phyloP scores from a whole-genome alignment of 2,113 vertebrate species.

The Chloropsis hardwickii region DNA sequence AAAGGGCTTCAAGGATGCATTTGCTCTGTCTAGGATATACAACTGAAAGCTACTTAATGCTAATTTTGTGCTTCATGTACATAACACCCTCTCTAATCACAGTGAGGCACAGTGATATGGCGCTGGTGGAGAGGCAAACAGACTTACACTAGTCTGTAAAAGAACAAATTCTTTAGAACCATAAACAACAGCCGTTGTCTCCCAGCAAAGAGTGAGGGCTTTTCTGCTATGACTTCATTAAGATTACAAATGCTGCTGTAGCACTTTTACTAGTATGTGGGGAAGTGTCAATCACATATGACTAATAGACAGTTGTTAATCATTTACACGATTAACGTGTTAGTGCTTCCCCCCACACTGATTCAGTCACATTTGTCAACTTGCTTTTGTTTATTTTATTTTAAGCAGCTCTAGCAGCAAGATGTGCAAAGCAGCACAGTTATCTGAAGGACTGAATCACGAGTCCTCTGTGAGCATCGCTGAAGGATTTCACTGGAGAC shows the following conservation, averaged over 20 bases:
- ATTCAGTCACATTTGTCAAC: not conserved
- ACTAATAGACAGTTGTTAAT: not conserved
- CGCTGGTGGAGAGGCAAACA: not conserved
- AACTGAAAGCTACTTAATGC: not conserved
- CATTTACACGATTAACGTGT: not conserved
- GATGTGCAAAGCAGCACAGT: not conserved
- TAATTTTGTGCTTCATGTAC: not conserved
- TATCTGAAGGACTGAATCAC: not conserved
- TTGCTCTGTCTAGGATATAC: not conserved
- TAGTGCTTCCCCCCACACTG: not conserved
- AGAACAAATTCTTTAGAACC: not conserved
- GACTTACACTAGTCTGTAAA: not conserved
- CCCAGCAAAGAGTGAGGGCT: not conserved
- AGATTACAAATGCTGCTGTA: not conserved
- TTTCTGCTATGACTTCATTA: not conserved
- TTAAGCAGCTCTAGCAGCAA: not conserved
- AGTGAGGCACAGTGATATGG: not conserved
- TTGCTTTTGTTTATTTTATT: not conserved
- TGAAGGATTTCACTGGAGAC: not conserved
- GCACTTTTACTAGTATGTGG: not conserved
- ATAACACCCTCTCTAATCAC: not conserved
- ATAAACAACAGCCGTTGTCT: not conserved
- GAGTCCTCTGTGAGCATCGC: not conserved
- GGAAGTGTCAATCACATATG: not conserved
- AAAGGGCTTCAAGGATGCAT: not conserved